Evolutionary conservation across 1,140 invertebrate genomes (phyloP).

Genomic region (Trichogramma pretiosum): DNA sequence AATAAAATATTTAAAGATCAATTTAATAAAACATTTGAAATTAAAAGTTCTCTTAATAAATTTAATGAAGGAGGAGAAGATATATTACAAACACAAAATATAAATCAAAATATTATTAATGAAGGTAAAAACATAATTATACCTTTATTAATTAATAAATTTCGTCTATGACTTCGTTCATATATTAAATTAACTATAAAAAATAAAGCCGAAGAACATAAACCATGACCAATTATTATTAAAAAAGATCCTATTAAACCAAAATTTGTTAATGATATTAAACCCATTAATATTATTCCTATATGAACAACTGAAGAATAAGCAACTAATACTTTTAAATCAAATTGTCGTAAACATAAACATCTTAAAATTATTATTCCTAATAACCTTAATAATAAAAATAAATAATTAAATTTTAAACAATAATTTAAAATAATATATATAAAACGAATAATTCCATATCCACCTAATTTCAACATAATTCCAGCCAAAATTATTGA

Average conservation of each 20-base stretch:
- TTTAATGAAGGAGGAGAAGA: constrained; percentile 32
- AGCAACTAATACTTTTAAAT: constrained; percentile 57
- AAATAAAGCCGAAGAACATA: constrained; percentile 52
- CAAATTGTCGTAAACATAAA: constrained; percentile 52
- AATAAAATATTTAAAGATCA: constrained; percentile 39
- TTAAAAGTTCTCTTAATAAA: constrained; percentile 48
- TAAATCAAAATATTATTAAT: constrained; percentile 53
- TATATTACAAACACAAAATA: constrained; percentile 46
- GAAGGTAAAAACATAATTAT: constrained; percentile 23
- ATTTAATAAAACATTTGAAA: constrained; percentile 35
- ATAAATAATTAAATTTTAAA: constrained; percentile 42
- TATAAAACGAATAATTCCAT: constrained; percentile 52
- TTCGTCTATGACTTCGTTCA: constrained; percentile 43
- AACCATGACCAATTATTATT: constrained; percentile 58
- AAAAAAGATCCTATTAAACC: constrained; percentile 45
- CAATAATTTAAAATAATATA: constrained; percentile 36
- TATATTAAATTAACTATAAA: constrained; percentile 55
- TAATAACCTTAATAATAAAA: constrained; percentile 47
- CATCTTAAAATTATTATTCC: constrained; percentile 49
- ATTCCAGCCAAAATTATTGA: constrained; percentile 60
- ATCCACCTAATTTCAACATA: constrained; percentile 58
- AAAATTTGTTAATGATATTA: constrained; percentile 37
- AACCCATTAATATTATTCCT: constrained; percentile 43
- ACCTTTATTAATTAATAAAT: constrained; percentile 39
- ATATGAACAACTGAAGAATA: constrained; percentile 58